phyloP scores from a whole-genome alignment of 2,888 invertebrate species.

The Agrilus mali region DNA sequence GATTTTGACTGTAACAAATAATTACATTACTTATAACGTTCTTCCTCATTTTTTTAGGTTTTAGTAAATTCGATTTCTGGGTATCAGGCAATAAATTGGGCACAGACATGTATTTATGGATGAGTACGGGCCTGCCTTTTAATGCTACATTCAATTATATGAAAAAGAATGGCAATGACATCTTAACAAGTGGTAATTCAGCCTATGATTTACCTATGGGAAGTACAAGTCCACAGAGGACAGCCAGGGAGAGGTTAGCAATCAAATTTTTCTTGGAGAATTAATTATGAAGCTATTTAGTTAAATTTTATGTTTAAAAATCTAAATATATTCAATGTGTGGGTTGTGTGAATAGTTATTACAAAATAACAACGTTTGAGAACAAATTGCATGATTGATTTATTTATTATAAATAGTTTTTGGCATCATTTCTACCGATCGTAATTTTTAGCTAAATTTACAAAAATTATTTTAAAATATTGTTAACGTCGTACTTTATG shows the following conservation, averaged over 20 bases:
- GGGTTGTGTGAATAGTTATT: too few relatives aligned
- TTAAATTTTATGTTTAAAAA: too few relatives aligned
- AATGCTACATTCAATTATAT: conserved; percentile 82
- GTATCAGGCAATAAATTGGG: conserved; percentile 79
- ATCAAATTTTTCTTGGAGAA: not conserved
- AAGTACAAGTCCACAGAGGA: conserved; percentile 66
- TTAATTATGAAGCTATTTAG: not conserved
- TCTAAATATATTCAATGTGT: too few relatives aligned
- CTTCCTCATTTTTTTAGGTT: conserved; percentile 34
- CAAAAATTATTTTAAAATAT: too few relatives aligned
- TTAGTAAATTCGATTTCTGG: conserved; percentile 78
- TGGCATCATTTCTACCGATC: too few relatives aligned
- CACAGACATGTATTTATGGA: conserved; percentile 80
- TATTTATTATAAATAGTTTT: too few relatives aligned
- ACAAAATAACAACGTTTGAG: too few relatives aligned
- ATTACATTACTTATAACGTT: too few relatives aligned
- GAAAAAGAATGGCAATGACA: conserved; percentile 35
- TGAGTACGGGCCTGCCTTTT: conserved; percentile 78
- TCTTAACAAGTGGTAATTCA: conserved; percentile 12
- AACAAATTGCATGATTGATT: too few relatives aligned
- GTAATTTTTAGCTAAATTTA: too few relatives aligned
- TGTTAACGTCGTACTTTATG: too few relatives aligned
- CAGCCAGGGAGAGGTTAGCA: conserved; percentile 57
- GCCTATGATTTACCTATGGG: conserved; percentile 48
- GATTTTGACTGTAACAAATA: too few relatives aligned